phyloP scores from a whole-genome alignment of 2,888 invertebrate species.

The Coleophora deauratella region DNA sequence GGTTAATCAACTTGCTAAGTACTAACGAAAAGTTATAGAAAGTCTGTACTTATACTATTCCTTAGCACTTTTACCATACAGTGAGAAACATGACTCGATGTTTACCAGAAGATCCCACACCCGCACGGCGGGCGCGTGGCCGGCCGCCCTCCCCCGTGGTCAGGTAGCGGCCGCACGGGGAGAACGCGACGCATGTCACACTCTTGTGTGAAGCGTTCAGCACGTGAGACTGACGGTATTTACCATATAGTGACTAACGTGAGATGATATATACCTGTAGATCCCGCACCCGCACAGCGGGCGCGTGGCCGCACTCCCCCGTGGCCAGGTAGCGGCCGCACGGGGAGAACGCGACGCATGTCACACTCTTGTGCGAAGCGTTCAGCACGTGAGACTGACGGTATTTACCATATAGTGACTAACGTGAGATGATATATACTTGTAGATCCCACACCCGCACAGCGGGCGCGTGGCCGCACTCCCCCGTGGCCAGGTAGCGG shows the following conservation, averaged over 20 bases:
- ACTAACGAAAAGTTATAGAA: too few relatives aligned
- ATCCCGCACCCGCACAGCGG: slow-evolving; percentile 93
- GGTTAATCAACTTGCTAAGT: too few relatives aligned
- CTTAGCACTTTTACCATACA: too few relatives aligned
- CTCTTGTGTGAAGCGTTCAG: slow-evolving; percentile 92
- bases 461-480: slow-evolving; percentile 95
- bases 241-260: too few relatives aligned
- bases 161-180: slow-evolving; percentile 92
- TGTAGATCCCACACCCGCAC: slow-evolving; percentile 92
- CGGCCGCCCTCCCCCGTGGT: slow-evolving; percentile 97
- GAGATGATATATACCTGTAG: too few relatives aligned
- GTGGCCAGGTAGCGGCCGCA: slow-evolving; percentile 95
- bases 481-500: slow-evolving; percentile 93
- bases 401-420: too few relatives aligned
- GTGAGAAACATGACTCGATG: too few relatives aligned
- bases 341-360: slow-evolving; percentile 92
- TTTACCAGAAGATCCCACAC: slow-evolving; percentile 89
- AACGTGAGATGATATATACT: too few relatives aligned
- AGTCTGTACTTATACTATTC: too few relatives aligned
- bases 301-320: slow-evolving; percentile 97
- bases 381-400: slow-evolving; percentile 92
- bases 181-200: slow-evolving; percentile 94
- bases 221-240: slow-evolving; percentile 90
- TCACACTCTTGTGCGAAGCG: slow-evolving; percentile 91
- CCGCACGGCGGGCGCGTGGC: slow-evolving; percentile 93